phyloP scores from a whole-genome alignment of 2,113 vertebrate genomes.

The Rhodinocichla rosea region DNA sequence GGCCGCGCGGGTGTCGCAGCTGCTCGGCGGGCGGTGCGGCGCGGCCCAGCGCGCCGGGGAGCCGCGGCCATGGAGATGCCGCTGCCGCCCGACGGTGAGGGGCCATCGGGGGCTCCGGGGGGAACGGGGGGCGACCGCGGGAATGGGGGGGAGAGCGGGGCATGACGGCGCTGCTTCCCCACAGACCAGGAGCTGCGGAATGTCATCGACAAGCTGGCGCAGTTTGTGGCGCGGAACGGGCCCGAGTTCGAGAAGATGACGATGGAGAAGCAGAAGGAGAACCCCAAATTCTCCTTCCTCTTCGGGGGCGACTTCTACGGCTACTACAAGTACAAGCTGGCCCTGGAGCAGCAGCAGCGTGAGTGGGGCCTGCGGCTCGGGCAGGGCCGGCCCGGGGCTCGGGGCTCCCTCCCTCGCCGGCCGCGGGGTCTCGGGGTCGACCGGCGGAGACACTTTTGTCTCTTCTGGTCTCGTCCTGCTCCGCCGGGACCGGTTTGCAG shows the following conservation, averaged over 20 bases:
- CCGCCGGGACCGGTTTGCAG: background rate
- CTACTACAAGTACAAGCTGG: constrained; percentile 97
- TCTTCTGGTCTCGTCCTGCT: background rate
- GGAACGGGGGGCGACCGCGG: background rate
- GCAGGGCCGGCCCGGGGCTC: background rate
- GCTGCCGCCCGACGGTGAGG: constrained; percentile 77
- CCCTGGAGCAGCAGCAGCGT: constrained; percentile 92
- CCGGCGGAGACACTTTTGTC: background rate
- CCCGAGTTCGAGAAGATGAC: constrained; percentile 99
- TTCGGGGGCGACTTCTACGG: constrained; percentile 96
- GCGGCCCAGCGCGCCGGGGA: background rate
- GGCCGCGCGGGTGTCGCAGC: background rate
- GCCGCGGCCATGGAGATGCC: constrained; percentile 74
- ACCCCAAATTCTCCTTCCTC: constrained; percentile 96
- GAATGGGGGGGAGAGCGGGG: background rate
- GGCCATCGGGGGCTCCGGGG: background rate
- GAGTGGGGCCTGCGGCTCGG: constrained; percentile 45
- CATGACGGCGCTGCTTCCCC: background rate
- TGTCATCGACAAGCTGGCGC: constrained; percentile 97
- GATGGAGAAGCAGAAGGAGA: constrained; percentile 99
- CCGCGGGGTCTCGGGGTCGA: background rate
- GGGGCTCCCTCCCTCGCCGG: background rate
- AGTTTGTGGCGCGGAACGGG: constrained; percentile 96
- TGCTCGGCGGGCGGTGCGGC: constrained; percentile 37
- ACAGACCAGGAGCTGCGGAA: constrained; percentile 96